These are phyloP conservation scores for Danio kyathit DNA, from an alignment of 2,797 vertebrate species.

Conservation along the genomic window DNA sequence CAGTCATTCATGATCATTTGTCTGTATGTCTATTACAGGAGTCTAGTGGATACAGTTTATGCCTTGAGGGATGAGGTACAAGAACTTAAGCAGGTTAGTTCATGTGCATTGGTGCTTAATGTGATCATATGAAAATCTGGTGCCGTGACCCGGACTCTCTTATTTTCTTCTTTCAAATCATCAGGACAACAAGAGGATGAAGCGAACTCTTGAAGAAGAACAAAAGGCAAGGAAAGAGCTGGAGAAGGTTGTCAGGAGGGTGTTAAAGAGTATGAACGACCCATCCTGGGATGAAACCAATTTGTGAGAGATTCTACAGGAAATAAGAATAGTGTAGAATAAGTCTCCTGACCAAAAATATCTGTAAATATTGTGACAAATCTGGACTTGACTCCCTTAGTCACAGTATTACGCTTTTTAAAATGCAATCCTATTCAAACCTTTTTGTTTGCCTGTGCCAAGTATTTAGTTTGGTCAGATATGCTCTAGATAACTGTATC, in stretches of 20 bases:
- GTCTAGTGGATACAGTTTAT: constrained; percentile 96
- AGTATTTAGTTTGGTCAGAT: constrained; percentile 52
- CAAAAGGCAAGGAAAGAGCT: constrained; percentile 94
- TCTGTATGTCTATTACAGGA: constrained; percentile 77
- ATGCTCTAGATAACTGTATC: constrained; percentile 7
- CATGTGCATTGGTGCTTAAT: neutral
- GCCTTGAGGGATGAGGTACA: constrained; percentile 96
- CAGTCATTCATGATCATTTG: neutral
- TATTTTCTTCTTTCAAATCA: constrained; percentile 10
- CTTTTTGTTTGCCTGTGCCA: constrained; percentile 54
- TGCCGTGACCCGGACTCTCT: constrained; percentile 36
- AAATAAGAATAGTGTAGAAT: neutral
- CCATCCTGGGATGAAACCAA: constrained; percentile 98
- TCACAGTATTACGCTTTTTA: constrained; percentile 33
- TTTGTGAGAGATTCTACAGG: constrained; percentile 77
- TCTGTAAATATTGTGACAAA: constrained; percentile 27
- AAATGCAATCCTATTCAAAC: constrained; percentile 9
- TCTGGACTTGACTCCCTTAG: constrained; percentile 23
- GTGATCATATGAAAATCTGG: neutral
- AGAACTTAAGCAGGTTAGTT: constrained; percentile 92
- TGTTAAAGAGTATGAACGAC: constrained; percentile 95
- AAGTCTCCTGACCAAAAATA: constrained; percentile 52
- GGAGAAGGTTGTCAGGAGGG: constrained; percentile 93
- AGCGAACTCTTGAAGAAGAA: constrained; percentile 94
- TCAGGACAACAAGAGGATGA: constrained; percentile 99